phyloP scores from a whole-genome alignment of 2,797 vertebrate genomes.

The Gallirallus australis region DNA sequence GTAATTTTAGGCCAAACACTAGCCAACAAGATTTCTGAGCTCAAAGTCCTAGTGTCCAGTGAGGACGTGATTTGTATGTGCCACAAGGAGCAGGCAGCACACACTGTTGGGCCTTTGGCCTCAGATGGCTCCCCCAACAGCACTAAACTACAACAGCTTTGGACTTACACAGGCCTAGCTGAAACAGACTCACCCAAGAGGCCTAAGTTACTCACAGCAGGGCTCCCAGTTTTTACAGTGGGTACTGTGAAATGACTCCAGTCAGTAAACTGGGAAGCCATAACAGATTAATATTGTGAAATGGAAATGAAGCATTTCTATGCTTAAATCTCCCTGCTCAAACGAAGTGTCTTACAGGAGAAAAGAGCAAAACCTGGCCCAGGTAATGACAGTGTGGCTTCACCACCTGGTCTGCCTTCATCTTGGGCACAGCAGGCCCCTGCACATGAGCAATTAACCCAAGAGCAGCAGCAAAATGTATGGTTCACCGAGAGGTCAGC shows the following conservation, averaged over 20 bases:
- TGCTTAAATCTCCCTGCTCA: rapidly evolving
- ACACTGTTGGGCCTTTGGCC: background rate
- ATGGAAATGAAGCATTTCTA: background rate
- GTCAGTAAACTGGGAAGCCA: background rate
- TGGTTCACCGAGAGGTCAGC: background rate
- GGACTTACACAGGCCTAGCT: background rate
- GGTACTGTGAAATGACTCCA: background rate
- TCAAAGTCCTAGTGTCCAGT: background rate
- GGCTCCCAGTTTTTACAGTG: background rate
- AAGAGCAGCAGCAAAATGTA: background rate
- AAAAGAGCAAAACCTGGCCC: background rate
- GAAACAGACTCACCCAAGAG: background rate
- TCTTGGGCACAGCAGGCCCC: background rate
- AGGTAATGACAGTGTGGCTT: background rate
- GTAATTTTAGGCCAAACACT: background rate
- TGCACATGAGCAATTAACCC: background rate
- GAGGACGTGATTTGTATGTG: background rate
- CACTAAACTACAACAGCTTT: background rate
- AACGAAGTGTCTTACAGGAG: background rate
- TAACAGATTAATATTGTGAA: background rate
- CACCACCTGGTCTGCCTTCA: background rate
- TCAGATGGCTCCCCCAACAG: background rate
- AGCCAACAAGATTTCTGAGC: background rate
- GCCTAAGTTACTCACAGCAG: background rate
- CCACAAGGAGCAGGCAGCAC: background rate